phyloP scores from a whole-genome alignment of 2,113 vertebrate genomes.

The Pleuronectes platessa region DNA sequence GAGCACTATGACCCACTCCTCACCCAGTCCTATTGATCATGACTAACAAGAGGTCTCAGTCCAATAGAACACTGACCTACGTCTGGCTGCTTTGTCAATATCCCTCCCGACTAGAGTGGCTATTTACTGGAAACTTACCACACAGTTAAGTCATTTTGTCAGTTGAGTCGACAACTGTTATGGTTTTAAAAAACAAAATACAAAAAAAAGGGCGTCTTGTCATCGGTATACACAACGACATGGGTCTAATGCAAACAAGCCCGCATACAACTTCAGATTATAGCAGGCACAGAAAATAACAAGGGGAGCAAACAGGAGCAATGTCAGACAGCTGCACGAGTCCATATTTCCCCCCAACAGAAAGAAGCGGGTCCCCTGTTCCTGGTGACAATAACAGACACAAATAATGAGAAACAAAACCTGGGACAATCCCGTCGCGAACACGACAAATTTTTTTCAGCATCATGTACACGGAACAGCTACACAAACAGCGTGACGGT shows the following conservation, averaged over 20 bases:
- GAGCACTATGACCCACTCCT: background rate
- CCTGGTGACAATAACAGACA: conserved; percentile 34
- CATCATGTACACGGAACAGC: background rate
- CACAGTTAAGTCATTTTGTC: conserved; percentile 22
- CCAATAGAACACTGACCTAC: conserved; percentile 3
- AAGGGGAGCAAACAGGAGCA: conserved; percentile 39
- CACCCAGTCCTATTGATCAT: conserved; percentile 18
- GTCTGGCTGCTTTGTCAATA: background rate
- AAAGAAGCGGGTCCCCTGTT: conserved; percentile 29
- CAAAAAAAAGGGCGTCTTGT: conserved; percentile 57
- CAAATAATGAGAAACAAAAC: conserved; percentile 48
- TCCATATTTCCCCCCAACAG: conserved; percentile 19
- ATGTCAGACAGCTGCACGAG: conserved; percentile 49
- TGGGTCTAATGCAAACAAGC: conserved; percentile 60
- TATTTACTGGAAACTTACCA: conserved; percentile 40
- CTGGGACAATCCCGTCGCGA: background rate
- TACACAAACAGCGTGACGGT: conserved; percentile 26
- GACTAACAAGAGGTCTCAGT: conserved; percentile 32
- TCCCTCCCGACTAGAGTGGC: conserved; percentile 13
- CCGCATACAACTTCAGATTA: conserved; percentile 31
- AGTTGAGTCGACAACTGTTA: conserved; percentile 51
- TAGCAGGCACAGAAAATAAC: conserved; percentile 43
- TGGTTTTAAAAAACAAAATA: conserved; percentile 37
- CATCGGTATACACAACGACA: conserved; percentile 48
- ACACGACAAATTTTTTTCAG: background rate